Percentiles rank a stretch among this genome's conserved stretches.
phyloP scores from a whole-genome alignment of 2,888 invertebrate species.

The Xanthorhoe spadicearia region DNA sequence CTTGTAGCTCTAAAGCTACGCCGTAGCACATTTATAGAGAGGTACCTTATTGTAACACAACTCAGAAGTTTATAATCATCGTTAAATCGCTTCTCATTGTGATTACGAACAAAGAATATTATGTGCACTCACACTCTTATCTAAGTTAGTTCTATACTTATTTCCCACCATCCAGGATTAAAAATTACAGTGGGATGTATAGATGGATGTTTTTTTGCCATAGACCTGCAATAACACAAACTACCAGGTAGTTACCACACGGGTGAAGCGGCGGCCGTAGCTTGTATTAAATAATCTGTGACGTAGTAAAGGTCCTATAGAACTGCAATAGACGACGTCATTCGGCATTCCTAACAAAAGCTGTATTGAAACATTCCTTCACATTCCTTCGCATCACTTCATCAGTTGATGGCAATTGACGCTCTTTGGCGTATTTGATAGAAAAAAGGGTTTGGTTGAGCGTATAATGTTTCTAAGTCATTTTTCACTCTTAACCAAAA shows the following conservation, averaged over 20 bases:
- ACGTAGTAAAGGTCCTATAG: neutral
- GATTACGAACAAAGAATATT: too few species aligned
- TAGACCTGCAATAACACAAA: too few species aligned
- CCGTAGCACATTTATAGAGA: conserved; percentile 2
- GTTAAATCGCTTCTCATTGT: neutral
- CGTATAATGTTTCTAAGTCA: too few species aligned
- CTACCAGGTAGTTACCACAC: too few species aligned
- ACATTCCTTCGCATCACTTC: neutral
- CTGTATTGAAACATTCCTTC: neutral
- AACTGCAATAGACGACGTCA: neutral
- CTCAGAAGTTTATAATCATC: neutral
- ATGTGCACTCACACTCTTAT: too few species aligned
- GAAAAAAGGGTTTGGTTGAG: too few species aligned
- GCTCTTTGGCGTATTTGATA: neutral
- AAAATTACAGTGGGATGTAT: too few species aligned
- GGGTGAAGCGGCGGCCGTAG: too few species aligned
- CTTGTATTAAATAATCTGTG: neutral
- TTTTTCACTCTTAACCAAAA: too few species aligned
- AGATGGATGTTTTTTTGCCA: too few species aligned
- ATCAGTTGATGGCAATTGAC: neutral
- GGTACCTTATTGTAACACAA: neutral
- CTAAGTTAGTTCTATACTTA: too few species aligned
- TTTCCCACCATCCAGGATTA: too few species aligned
- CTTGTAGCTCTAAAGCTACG: neutral
- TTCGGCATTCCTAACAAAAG: neutral